Conservation (phyloP, 1,140 invertebrate species). For the Drosophila erecta region DNA sequence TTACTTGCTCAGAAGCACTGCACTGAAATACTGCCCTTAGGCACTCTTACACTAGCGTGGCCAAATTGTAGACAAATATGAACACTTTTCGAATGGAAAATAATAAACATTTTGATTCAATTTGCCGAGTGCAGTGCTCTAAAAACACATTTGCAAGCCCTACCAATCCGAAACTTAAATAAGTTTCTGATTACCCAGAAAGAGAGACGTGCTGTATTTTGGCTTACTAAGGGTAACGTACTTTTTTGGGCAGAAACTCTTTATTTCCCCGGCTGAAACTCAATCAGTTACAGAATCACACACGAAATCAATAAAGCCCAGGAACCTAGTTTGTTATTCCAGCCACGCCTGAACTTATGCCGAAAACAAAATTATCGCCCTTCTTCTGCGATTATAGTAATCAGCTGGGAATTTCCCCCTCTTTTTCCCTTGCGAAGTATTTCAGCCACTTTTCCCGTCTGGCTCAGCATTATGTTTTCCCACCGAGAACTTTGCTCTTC, state of each 20-base stretch:
- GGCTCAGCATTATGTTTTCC: slow-evolving; percentile 36
- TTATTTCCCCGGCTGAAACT: slow-evolving; percentile 21
- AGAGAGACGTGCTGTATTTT: background rate
- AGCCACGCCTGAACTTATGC: slow-evolving; percentile 57
- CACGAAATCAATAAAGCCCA: slow-evolving; percentile 58
- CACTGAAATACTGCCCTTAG: background rate
- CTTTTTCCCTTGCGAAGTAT: slow-evolving; percentile 48
- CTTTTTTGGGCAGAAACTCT: background rate
- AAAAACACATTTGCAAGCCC: no score
- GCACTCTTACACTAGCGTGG: no score
- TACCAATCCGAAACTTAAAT: background rate
- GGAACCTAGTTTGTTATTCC: slow-evolving; percentile 45
- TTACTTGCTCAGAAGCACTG: background rate
- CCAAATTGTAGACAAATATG: background rate
- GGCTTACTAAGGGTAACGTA: background rate
- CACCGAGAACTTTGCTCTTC: slow-evolving; percentile 40
- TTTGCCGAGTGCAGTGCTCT: no score
- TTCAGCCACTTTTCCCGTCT: slow-evolving; percentile 40
- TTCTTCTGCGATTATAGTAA: slow-evolving; percentile 62
- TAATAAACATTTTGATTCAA: background rate
- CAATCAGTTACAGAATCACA: slow-evolving; percentile 33
- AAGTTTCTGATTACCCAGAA: background rate
- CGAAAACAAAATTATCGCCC: slow-evolving; percentile 72
- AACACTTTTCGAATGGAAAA: no score
- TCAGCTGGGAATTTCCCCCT: slow-evolving; percentile 35